Evolutionary conservation across 2,113 vertebrate genomes (phyloP).

Genomic region (Etheostoma cragini): DNA sequence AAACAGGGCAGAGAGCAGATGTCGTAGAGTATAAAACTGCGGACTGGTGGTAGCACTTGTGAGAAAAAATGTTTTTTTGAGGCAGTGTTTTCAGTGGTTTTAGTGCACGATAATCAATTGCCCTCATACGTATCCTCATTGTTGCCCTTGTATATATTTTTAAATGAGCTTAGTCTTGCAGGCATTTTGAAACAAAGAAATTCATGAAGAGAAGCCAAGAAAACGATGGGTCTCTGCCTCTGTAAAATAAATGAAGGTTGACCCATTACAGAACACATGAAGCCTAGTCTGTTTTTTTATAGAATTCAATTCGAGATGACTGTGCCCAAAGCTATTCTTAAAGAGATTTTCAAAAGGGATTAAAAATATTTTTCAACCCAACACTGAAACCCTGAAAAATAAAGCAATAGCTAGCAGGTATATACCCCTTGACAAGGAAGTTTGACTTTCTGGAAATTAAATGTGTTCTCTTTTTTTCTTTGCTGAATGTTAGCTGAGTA

Average conservation of each 20-base stretch:
- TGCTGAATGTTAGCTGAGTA: neutral
- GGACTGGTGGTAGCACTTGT: neutral
- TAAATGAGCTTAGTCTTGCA: neutral
- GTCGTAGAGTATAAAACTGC: neutral
- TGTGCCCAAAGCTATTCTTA: neutral
- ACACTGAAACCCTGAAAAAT: neutral
- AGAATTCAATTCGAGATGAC: neutral
- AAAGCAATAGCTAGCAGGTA: neutral
- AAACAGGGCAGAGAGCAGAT: conserved; percentile 21
- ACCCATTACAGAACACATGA: neutral
- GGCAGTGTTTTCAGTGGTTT: neutral
- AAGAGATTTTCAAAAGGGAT: neutral
- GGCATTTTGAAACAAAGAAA: neutral
- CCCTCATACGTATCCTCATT: neutral
- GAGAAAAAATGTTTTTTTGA: neutral
- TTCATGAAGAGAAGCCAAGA: neutral
- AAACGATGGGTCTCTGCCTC: neutral
- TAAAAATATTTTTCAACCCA: neutral
- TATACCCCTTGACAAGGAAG: neutral
- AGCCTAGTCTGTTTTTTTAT: neutral
- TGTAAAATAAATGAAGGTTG: neutral
- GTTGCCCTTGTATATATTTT: neutral
- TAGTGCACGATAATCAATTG: neutral
- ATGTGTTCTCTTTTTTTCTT: neutral
- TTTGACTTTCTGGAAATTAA: neutral